These are phyloP conservation scores for Anthophora plumipes DNA, from an alignment of 2,888 invertebrate species.

Conservation along the genomic window DNA sequence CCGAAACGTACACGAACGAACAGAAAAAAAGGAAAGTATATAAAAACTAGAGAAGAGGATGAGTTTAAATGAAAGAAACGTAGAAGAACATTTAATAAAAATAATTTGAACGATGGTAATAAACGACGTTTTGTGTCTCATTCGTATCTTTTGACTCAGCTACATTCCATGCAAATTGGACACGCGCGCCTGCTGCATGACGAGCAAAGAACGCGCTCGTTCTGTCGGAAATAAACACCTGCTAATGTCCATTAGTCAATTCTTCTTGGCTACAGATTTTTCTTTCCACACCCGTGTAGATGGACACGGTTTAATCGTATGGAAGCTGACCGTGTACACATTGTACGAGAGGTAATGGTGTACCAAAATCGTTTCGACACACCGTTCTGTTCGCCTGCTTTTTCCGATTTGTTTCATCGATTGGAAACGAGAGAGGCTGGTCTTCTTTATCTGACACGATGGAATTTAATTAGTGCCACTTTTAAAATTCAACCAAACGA, in stretches of 20 bases:
- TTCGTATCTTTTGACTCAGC: constrained; percentile 43
- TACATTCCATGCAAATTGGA: constrained; percentile 66
- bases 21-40: neutral
- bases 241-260: constrained; percentile 76
- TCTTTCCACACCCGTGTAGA: constrained; percentile 32
- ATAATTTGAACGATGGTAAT: constrained; percentile 37
- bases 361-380: constrained; percentile 58
- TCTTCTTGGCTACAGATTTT: constrained; percentile 58
- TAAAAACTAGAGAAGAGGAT: neutral
- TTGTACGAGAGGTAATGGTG: neutral
- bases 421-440: neutral
- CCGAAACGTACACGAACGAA: neutral
- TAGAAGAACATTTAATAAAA: constrained; percentile 45
- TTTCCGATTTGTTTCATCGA: constrained; percentile 53
- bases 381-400: constrained; percentile 51
- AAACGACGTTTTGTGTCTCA: constrained; percentile 32
- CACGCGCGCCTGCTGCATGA: constrained; percentile 73
- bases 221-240: constrained; percentile 83
- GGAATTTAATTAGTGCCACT: constrained; percentile 56
- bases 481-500: too few species aligned
- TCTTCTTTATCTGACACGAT: neutral
- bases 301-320: constrained; percentile 58
- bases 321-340: constrained; percentile 52
- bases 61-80: too few species aligned
- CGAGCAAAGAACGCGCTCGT: constrained; percentile 68